Evolutionary conservation across 1,140 invertebrate genomes (phyloP).

Genomic region (Aphidius ervi): DNA sequence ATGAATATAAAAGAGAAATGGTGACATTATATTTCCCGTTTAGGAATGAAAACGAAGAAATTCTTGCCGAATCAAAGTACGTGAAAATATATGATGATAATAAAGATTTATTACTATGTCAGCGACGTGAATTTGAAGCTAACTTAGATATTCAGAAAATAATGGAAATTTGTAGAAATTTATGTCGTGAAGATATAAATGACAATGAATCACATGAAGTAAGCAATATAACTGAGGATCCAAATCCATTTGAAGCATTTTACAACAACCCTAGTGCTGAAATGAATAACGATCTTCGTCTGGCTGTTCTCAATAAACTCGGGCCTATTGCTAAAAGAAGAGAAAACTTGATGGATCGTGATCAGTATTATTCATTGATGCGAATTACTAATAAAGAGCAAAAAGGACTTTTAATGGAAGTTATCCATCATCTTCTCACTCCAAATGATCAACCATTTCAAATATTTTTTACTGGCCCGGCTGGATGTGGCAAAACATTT

Average conservation of each 20-base stretch:
- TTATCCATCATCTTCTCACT: slow-evolving; percentile 21
- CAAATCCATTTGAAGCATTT: no score
- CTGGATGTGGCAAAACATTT: slow-evolving; percentile 16
- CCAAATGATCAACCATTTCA: slow-evolving; percentile 12
- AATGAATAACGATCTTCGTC: neutral
- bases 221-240: no score
- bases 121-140: neutral
- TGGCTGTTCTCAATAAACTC: neutral
- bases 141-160: neutral
- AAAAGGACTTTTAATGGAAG: slow-evolving; percentile 19
- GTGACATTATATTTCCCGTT: neutral
- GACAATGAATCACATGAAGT: neutral
- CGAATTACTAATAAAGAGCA: slow-evolving; percentile 17
- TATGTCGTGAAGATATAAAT: neutral
- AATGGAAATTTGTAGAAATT: neutral
- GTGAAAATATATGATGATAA: neutral
- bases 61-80: neutral
- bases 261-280: neutral
- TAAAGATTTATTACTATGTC: neutral
- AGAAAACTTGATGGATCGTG: neutral
- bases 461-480: slow-evolving; percentile 26
- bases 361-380: slow-evolving; percentile 4
- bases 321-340: neutral
- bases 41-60: neutral
- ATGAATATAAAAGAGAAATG: slow-evolving; percentile 2